Evolutionary conservation across 2,888 invertebrate species (phyloP), one percentile per base, ranked within the genome.

Genomic region (Orgyia antiqua): DNA sequence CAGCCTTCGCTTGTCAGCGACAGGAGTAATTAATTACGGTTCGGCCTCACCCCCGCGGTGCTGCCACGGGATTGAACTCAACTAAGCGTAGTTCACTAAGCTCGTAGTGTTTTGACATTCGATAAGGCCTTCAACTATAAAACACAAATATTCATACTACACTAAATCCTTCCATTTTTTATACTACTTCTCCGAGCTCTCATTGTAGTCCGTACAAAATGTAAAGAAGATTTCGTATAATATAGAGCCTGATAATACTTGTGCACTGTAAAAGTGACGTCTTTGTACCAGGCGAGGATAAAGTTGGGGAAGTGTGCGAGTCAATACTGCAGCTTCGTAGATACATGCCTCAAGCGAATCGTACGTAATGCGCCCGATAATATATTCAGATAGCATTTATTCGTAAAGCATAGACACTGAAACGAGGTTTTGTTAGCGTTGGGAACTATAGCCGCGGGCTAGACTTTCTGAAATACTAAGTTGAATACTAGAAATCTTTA

Each of bases 311-410:
- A 74, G 67, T 69, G 62, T 66, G 69, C 72, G 68, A 60, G 65
- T 68, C 67, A 65, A 74, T 75, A 65, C 64, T 68, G 63, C 69
- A 73, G 62, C 54, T 60, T 54, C 9, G 59, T 62, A 71, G 68
- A 73, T 71, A 68, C 64, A 58, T 68, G 73, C 62, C 79, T 78
- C 76, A 67, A 77, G 75, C 72, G 78, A 73, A 67, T 59, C 74
- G 76, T 67, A 71, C 59, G 68, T 84, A 83, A 83, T 82, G 72
- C 71, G 68, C 68, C 66, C 70, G 76, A 76, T 79, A 79, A 82
- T 80, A 79, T 77, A 82, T 83, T 82, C 82, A 60, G 68, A 80
- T 80, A 69, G 74, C 71, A 79, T 83, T 77, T 79, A 76, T 80
- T 75, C 72, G 58, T 50, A 51, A 60, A 71, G 64, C 66, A 73